These are phyloP conservation scores for Myotis myotis DNA, from an alignment of 2,797 vertebrate genomes.

Conservation along the genomic window DNA sequence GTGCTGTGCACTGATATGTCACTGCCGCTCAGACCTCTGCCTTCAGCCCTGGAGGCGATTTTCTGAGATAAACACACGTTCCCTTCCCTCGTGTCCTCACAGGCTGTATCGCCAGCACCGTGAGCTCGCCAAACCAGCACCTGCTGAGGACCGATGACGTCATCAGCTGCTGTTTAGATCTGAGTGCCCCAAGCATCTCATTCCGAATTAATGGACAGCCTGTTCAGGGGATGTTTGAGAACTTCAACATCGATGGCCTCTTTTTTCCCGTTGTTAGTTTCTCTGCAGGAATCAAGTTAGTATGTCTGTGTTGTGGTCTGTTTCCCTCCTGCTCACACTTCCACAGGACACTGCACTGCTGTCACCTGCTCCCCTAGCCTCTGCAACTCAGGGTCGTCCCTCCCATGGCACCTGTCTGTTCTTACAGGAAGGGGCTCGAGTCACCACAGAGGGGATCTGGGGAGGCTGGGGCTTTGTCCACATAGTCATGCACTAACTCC, in stretches of 20 bases:
- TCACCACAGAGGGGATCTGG: not conserved
- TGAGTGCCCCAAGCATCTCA: constrained; percentile 96
- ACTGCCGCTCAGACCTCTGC: not conserved
- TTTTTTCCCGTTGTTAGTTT: constrained; percentile 97
- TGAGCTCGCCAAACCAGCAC: constrained; percentile 95
- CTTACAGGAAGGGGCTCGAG: not conserved
- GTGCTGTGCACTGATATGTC: not conserved
- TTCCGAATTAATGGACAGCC: constrained; percentile 98
- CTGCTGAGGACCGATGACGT: constrained; percentile 92
- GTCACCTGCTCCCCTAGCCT: not conserved
- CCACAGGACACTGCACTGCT: not conserved
- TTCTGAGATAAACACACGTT: not conserved
- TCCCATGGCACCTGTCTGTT: not conserved
- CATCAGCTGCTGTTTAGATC: constrained; percentile 96
- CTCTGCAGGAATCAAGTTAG: constrained; percentile 97
- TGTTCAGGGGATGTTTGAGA: constrained; percentile 98
- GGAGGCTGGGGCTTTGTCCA: not conserved
- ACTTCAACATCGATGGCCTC: constrained; percentile 96
- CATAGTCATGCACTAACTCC: not conserved
- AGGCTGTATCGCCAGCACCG: constrained; percentile 93
- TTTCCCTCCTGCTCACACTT: not conserved
- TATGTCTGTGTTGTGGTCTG: constrained; percentile 28
- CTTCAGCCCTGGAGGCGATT: not conserved
- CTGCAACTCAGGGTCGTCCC: not conserved
- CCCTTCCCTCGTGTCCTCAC: not conserved